These are phyloP conservation scores for Heliothis virescens DNA, from an alignment of 1,140 invertebrate species.

Conservation along the genomic window DNA sequence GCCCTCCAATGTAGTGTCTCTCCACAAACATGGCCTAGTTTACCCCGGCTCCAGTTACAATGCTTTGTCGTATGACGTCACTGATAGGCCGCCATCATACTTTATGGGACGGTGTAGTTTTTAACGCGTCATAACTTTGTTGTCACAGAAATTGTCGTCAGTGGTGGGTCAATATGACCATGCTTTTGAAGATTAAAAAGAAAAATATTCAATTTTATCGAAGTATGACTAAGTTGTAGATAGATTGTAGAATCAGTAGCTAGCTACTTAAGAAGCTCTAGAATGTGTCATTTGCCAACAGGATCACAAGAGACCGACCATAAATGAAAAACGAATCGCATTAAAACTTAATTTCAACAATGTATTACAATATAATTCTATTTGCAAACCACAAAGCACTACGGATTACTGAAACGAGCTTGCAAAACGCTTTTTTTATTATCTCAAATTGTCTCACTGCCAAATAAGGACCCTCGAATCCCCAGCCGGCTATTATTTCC, in stretches of 20 bases:
- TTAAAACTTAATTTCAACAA: too few relatives aligned
- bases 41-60: constrained; percentile 6
- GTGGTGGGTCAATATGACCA: too few relatives aligned
- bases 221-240: too few relatives aligned
- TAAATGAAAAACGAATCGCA: too few relatives aligned
- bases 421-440: not conserved
- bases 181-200: too few relatives aligned
- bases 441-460: not conserved
- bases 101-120: not conserved
- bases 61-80: constrained; percentile 29
- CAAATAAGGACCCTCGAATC: not conserved
- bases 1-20: constrained; percentile 6
- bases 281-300: too few relatives aligned
- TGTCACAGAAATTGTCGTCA: not conserved
- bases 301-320: too few relatives aligned
- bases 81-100: not conserved
- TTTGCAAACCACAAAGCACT: too few relatives aligned
- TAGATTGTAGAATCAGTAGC: too few relatives aligned
- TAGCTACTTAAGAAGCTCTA: too few relatives aligned
- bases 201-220: too few relatives aligned
- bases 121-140: not conserved
- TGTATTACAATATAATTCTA: too few relatives aligned
- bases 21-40: constrained; percentile 41
- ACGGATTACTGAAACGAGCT: not conserved
- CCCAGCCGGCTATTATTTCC: constrained; percentile 1